These are phyloP conservation scores for Caradrina kadenii DNA, from an alignment of 2,888 invertebrate genomes.

Conservation along the genomic window DNA sequence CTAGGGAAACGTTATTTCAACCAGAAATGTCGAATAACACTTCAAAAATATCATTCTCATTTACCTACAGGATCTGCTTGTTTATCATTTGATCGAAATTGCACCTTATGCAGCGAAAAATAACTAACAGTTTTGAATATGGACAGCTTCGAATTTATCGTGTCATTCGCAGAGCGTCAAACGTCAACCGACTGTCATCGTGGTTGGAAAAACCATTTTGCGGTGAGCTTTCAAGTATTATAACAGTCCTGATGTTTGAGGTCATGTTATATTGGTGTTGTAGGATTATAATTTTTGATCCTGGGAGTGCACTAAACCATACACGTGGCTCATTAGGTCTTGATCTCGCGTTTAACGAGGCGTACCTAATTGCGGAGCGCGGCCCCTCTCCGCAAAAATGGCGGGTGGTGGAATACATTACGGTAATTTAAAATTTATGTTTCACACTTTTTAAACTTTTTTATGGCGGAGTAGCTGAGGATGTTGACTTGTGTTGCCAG, in stretches of 20 bases:
- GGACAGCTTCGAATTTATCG: conserved; percentile 62
- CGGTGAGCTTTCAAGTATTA: conserved; percentile 51
- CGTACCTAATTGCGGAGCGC: conserved; percentile 84
- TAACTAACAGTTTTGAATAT: conserved; percentile 65
- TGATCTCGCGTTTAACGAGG: conserved; percentile 86
- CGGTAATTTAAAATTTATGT: conserved; percentile 82
- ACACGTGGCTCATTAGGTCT: conserved; percentile 88
- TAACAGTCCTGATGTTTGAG: conserved; percentile 31
- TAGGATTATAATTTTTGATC: conserved; percentile 85
- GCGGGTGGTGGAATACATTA: conserved; percentile 75
- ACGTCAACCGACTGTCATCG: conserved; percentile 81
- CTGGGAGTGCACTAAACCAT: conserved; percentile 85
- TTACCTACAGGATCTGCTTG: conserved; percentile 20
- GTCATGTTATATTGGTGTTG: conserved; percentile 69
- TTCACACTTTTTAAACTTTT: conserved; percentile 78
- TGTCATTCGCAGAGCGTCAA: conserved; percentile 75
- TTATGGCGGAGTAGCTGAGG: conserved; percentile 51
- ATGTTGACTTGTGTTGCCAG: conserved; percentile 60
- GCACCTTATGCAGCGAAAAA: conserved; percentile 56
- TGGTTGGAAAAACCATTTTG: conserved; percentile 61
- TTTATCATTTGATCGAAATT: conserved; percentile 53
- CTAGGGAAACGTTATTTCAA: conserved; percentile 42
- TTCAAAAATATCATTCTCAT: conserved; percentile 48
- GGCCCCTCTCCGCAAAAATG: conserved; percentile 76
- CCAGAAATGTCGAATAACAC: conserved; percentile 45